Base-by-base conservation (phyloP, 2,888 invertebrate species). In the Cephus runcator region DNA sequence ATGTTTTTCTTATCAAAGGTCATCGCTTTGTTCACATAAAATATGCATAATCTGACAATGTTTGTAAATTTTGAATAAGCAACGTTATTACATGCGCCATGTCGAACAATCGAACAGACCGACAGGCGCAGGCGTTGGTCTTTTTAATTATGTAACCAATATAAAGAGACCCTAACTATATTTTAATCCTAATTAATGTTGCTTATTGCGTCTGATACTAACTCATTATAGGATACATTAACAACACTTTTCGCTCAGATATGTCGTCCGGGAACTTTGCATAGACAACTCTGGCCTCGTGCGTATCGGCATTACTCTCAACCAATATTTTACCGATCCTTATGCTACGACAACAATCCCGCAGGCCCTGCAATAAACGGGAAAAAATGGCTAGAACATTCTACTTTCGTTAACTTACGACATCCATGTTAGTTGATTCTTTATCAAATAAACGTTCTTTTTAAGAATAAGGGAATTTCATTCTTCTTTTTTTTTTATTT, bases 181-280 rank as follows among this genome's bases (percentile, higher is more conserved):
- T 35, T 78, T 34, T 69, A 82, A 75, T 69, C 69, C 36, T 74
- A 74, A 74, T 56, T 75, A 34, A 75, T 83, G 84, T 76, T 75
- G 73, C 75, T 31, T 71, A 56, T 56, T 56, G 56, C 23, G 23
- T 23, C 71, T 23, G 34, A 82, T 85, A 92, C 93, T 92, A 90
- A 94, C 98, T 98, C 98, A 99, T 98, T 79, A 99, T 99, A 12
- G 99, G 99, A 92, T 99, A 99, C 97, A 99, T 98, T 4, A 99
- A 94, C 73, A 99, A 93, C 69, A 99, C 98, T 90, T 95, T 95
- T 85, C 99, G 93, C 76, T 95, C 94, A 0, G 96, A 94, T 82
- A 99, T 98, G 90, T 99, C 99, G 83, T 98, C 98, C 0, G 99
- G 99, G 90, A 99, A 98, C 90, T 99, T 96, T 9, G 99, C 97